Percentiles rank a stretch among this genome's conserved stretches.
phyloP scores from a whole-genome alignment of 2,797 vertebrate species.

The Melanotaenia parkinsoni region DNA sequence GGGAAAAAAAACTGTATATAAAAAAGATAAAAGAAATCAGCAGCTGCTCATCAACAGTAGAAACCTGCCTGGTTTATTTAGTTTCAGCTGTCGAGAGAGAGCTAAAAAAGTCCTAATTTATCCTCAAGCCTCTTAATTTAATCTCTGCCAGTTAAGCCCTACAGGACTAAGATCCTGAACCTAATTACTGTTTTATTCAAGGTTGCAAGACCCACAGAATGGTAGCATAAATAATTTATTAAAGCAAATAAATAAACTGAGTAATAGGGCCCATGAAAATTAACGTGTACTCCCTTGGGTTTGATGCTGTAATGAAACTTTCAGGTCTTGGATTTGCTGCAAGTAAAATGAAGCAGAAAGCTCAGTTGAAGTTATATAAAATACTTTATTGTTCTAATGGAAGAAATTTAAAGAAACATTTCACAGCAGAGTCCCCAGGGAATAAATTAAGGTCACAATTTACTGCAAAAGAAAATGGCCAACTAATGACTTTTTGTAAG shows the following conservation, averaged over 20 bases:
- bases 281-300: conserved; percentile 30
- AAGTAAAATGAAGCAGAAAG: conserved; percentile 32
- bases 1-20: too few relatives aligned
- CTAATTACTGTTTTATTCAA: conserved; percentile 24
- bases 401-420: conserved; percentile 35
- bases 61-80: too few relatives aligned
- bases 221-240: conserved; percentile 50
- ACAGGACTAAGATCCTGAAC: conserved; percentile 5
- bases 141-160: conserved; percentile 22
- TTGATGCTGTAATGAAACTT: conserved; percentile 46
- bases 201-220: conserved; percentile 18
- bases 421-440: conserved; percentile 22
- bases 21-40: not conserved
- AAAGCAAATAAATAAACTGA: conserved; percentile 50
- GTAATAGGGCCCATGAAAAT: conserved; percentile 23
- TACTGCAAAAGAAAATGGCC: conserved; percentile 18
- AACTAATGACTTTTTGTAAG: conserved; percentile 2
- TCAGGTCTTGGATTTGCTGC: conserved; percentile 24
- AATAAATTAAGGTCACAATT: conserved; percentile 31
- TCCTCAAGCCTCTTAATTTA: not conserved
- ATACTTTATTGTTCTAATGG: conserved; percentile 19
- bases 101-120: not conserved
- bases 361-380: conserved; percentile 29
- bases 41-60: too few relatives aligned
- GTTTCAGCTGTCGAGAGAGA: too few relatives aligned